Conservation (phyloP, 1,140 invertebrate genomes). For the Scaptomyza graminum region DNA sequence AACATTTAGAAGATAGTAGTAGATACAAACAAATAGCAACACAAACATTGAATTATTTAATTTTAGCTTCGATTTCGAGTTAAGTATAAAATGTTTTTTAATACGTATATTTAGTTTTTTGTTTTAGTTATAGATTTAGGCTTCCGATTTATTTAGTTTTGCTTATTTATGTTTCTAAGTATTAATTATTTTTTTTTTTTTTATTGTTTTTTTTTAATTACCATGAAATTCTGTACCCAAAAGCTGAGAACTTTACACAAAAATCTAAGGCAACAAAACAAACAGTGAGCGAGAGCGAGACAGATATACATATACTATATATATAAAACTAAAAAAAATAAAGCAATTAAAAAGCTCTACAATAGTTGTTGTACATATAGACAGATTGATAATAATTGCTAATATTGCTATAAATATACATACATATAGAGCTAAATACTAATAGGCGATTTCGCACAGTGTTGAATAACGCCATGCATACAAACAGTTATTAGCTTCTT, state of each 20-base stretch:
- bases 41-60: conserved; percentile 43
- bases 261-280: not conserved
- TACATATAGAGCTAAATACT: not conserved
- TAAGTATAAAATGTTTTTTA: conserved; percentile 15
- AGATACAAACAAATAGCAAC: conserved; percentile 38
- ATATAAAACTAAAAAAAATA: too few species aligned
- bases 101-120: conserved; percentile 7
- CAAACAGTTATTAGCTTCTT: too few species aligned
- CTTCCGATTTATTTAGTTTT: conserved; percentile 25
- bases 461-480: not conserved
- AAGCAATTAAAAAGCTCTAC: too few species aligned
- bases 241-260: not conserved
- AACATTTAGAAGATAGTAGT: conserved; percentile 52
- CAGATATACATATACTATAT: too few species aligned
- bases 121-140: conserved; percentile 19
- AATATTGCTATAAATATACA: not conserved
- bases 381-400: not conserved
- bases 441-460: not conserved
- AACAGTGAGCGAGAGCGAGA: not conserved
- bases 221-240: not conserved
- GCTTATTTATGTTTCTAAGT: conserved; percentile 25
- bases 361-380: too few species aligned
- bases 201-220: conserved; percentile 3
- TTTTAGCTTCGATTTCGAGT: conserved; percentile 23
- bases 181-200: conserved; percentile 18